Evolutionary conservation across 1,140 invertebrate genomes (phyloP).

Genomic region (Antheraea mylitta): DNA sequence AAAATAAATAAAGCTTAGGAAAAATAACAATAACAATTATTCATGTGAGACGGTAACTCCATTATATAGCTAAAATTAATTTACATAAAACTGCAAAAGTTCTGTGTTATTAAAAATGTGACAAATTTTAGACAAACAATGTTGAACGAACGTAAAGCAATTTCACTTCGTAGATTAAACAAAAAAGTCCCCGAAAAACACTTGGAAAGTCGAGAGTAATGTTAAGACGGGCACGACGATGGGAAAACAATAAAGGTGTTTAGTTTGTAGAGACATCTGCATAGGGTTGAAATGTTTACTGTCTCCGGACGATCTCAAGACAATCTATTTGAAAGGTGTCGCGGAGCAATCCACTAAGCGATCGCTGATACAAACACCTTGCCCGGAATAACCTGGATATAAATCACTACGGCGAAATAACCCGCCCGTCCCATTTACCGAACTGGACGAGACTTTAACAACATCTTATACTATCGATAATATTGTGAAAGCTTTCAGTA

Average conservation of each 20-base stretch:
- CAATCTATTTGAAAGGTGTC: constrained; percentile 77
- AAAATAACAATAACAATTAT: no score
- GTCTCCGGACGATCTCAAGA: constrained; percentile 60
- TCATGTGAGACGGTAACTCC: no score
- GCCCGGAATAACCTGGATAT: constrained; percentile 46
- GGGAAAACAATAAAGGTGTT: constrained; percentile 52
- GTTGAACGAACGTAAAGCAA: constrained; percentile 40
- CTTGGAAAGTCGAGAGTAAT: constrained; percentile 53
- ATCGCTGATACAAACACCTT: constrained; percentile 52
- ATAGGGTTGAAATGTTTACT: constrained; percentile 70
- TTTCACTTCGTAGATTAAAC: constrained; percentile 56
- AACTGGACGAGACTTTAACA: constrained; percentile 48
- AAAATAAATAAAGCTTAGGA: no score
- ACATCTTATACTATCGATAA: constrained; percentile 22
- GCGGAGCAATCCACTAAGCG: constrained; percentile 67
- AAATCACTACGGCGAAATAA: constrained; percentile 62
- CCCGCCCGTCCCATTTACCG: constrained; percentile 48
- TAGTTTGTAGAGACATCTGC: constrained; percentile 62
- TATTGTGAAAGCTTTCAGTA: constrained; percentile 29
- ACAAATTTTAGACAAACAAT: constrained; percentile 7
- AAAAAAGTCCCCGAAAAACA: constrained; percentile 48
- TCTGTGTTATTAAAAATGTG: not conserved
- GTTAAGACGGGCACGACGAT: constrained; percentile 44
- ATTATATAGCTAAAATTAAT: no score
- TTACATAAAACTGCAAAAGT: no score